phyloP scores from a whole-genome alignment of 2,113 vertebrate species.

The Pachyramphus minor region DNA sequence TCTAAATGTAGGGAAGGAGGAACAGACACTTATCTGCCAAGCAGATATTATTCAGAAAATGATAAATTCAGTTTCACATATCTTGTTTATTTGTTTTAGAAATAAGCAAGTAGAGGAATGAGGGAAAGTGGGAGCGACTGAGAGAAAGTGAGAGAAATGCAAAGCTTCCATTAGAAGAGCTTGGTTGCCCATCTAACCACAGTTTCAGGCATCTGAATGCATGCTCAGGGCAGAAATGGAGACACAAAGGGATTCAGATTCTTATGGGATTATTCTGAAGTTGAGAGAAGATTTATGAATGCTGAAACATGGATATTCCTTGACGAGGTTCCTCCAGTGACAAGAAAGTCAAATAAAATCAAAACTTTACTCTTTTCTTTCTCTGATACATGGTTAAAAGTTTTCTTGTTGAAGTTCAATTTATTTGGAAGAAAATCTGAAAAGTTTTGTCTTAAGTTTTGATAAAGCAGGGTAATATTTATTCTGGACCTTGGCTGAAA shows the following conservation, averaged over 20 bases:
- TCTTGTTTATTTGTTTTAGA: background rate
- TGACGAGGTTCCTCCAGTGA: background rate
- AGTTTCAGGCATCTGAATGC: background rate
- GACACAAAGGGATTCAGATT: background rate
- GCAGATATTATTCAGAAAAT: background rate
- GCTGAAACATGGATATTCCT: background rate
- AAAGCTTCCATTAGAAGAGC: background rate
- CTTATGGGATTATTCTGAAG: background rate
- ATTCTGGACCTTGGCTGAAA: background rate
- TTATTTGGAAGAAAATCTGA: background rate
- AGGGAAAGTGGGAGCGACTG: background rate
- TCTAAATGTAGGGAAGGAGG: background rate
- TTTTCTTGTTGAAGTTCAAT: background rate
- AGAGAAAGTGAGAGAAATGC: background rate
- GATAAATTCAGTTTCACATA: background rate
- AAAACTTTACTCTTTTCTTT: background rate
- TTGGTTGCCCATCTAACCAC: background rate
- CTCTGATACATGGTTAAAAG: background rate
- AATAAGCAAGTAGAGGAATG: background rate
- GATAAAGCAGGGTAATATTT: background rate
- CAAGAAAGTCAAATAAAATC: background rate
- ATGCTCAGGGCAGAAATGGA: background rate
- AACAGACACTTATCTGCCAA: background rate
- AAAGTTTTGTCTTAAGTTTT: background rate
- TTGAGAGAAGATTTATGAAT: background rate